Evolutionary conservation across 2,888 invertebrate species (phyloP), one percentile per base, ranked within the genome.

Genomic region (Drosophila differens): DNA sequence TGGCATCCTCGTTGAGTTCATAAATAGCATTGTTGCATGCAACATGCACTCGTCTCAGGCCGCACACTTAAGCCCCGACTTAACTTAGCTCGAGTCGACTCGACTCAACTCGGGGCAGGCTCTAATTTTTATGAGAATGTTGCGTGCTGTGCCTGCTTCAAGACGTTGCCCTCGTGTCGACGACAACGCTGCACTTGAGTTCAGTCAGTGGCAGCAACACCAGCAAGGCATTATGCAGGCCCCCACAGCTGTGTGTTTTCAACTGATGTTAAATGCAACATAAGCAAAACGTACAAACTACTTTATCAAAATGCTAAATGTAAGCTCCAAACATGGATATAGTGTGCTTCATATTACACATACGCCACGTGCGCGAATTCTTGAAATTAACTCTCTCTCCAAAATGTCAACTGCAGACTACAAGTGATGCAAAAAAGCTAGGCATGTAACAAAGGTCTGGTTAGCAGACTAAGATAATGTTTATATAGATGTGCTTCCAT

Each of bases 11-110:
- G 88, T 82, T 76, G 82, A 81, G 90, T 89, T 89, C 87, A 87
- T 87, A 87, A 87, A 87, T 87, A 90, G 90, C 89, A 84, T 79
- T 89, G 90, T 87, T 90, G 87, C 87, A 87, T 90, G 87, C 90
- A 87, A 89, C 80, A 85, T 80, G 80, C 72, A 85, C 79, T 70
- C 76, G 65, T 55, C 75, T 62, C 72, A 52, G 53, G 47, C 66
- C 59, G 62, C 64, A 58, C 67, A 75, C 76, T 80, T 75, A 66
- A 67, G 57, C 14, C 30, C 28, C 39, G 55, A 52, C 65, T 51
- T 6, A 61, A 71, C 81, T 79, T 49, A 33, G 60, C 54, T 67
- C 39, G 58, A 75, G 66, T 58, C 54, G 67, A 60, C 62, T 67
- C 59, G 53, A 54, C 65, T 71, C 55, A 68, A 63, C 70, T 62